phyloP scores from a whole-genome alignment of 2,113 vertebrate species.

The Tapirus terrestris region DNA sequence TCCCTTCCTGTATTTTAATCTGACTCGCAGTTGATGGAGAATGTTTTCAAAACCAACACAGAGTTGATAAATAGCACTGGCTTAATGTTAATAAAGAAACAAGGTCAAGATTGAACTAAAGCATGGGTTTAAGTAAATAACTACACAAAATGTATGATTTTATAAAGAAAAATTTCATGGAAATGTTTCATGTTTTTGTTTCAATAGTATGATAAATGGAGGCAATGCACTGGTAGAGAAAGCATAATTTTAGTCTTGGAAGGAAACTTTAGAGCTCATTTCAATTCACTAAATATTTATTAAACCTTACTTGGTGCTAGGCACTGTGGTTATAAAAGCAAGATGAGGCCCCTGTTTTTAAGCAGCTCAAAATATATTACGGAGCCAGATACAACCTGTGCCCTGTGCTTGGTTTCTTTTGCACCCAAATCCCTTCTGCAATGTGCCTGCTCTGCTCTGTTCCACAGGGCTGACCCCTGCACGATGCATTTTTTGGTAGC shows the following conservation, averaged over 20 bases:
- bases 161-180: constrained; percentile 41
- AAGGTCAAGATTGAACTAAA: not conserved
- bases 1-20: constrained; percentile 77
- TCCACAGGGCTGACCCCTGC: no score
- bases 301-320: not conserved
- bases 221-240: not conserved
- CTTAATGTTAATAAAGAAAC: constrained; percentile 8
- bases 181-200: constrained; percentile 52
- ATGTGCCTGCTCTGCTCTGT: not conserved
- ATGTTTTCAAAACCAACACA: constrained; percentile 53
- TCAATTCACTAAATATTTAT: not conserved
- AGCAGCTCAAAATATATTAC: not conserved
- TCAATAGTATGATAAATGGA: constrained; percentile 54
- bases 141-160: constrained; percentile 43
- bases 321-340: not conserved
- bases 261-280: constrained; percentile 19
- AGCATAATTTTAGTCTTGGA: not conserved
- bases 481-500: not conserved
- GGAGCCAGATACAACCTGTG: not conserved
- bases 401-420: not conserved
- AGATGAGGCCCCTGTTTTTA: not conserved
- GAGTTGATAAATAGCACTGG: constrained; percentile 65
- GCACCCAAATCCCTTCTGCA: no score
- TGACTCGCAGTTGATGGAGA: constrained; percentile 54
- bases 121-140: constrained; percentile 69